Percentiles rank a stretch among this genome's conserved stretches.
These are phyloP conservation scores for Stenichneumon culpator DNA, from an alignment of 2,888 invertebrate genomes.

Conservation along the genomic window DNA sequence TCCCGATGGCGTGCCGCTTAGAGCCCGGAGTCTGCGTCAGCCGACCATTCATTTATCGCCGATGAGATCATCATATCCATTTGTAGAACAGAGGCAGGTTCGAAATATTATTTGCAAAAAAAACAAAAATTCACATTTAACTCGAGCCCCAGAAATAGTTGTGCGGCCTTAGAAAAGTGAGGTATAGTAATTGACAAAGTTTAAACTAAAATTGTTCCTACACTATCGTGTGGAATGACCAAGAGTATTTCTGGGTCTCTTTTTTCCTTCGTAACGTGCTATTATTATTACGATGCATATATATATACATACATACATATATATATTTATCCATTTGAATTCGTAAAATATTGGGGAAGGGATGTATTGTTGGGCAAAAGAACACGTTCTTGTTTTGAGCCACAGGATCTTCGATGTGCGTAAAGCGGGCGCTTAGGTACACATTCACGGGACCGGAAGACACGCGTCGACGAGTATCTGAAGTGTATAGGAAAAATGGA, in stretches of 20 bases:
- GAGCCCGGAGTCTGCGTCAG: slow-evolving; percentile 34
- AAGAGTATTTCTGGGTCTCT: slow-evolving; percentile 63
- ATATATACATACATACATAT: slow-evolving; percentile 2
- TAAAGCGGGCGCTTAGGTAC: slow-evolving; percentile 38
- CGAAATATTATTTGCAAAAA: slow-evolving; percentile 34
- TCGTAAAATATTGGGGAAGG: slow-evolving; percentile 11
- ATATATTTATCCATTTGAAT: slow-evolving; percentile 1
- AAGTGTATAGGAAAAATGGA: slow-evolving; percentile 38
- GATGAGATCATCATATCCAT: slow-evolving; percentile 38
- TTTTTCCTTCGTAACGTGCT: slow-evolving; percentile 50
- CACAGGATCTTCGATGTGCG: slow-evolving; percentile 57
- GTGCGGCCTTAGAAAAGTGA: slow-evolving; percentile 2
- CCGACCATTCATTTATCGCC: slow-evolving; percentile 48
- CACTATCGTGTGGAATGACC: neutral
- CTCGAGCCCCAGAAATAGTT: slow-evolving; percentile 62
- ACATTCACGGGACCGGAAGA: slow-evolving; percentile 30
- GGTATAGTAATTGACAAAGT: neutral
- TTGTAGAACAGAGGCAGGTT: slow-evolving; percentile 53
- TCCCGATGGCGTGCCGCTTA: slow-evolving; percentile 31
- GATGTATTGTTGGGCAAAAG: slow-evolving; percentile 55
- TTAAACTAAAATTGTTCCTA: neutral
- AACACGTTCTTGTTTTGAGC: slow-evolving; percentile 68
- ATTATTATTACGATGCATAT: slow-evolving; percentile 18
- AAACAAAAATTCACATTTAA: neutral
- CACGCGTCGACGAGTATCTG: slow-evolving; percentile 3